Evolutionary conservation across 2,113 vertebrate genomes (phyloP), one percentile per base, ranked within the genome.

Genomic region (Thinocorus orbignyianus): DNA sequence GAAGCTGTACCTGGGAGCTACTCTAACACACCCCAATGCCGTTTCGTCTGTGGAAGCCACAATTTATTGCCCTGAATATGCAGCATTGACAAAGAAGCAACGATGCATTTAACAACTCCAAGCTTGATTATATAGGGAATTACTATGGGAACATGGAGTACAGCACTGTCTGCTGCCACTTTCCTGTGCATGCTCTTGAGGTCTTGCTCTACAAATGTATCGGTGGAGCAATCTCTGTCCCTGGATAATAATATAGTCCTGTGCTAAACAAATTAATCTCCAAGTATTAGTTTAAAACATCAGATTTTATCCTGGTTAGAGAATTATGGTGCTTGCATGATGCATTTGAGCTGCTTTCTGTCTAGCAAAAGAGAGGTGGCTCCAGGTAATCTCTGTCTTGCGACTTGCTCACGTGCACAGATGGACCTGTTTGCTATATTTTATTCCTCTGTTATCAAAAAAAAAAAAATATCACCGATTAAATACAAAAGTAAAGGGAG

Each of bases 81-180:
- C 42, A 71, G n/a, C 35, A 37, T 60, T 78, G 79, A 33, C 61
- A 76, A 35, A 81, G 81, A 87, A 76, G 46, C 30, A 11, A 60
- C 3, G 41, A 85, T 76, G 77, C 85, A 52, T 95, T 96, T 86
- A 78, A 95, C 42, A 58, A 30, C 66, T 73, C 90, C 73, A 78
- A 15, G 16, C 77, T 85, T 86, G 79, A 57, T 39, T 62, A 15
- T n/a, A 41, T 25, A 26, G 3, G 81, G 90, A 88, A 79, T 66
- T 81, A 23, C 62, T 49, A 55, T 61, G 35, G 80, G 82, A 52
- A 57, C 41, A n/a, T 1, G 1, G 35, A 51, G 20, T 11, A 26
- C 1, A 1, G 72, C 23, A 9, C 66, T 48, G 39, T 10, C 54
- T 55, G 33, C 31, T 44, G 58, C 37, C 1, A 2, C 66, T 60